Base-by-base conservation (phyloP, 2,888 invertebrate species). In the Corbicula japonica region DNA sequence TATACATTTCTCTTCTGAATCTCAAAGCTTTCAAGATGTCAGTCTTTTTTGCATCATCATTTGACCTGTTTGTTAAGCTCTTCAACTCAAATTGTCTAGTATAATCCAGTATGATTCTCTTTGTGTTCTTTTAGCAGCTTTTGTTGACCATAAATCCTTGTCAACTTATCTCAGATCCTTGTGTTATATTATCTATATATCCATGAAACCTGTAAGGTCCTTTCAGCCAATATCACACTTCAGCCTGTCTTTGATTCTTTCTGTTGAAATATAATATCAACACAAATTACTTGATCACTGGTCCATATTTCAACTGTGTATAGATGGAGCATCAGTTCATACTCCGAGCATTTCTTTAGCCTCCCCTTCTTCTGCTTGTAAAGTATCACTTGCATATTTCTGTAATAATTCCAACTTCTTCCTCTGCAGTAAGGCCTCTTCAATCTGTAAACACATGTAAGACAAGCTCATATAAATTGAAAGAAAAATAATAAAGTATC, bases 401-500 rank as follows among this genome's bases (percentile, higher is more conserved):
- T 97, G 96, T 76, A 99, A 93, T 50, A 99, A 94, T 93, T 99
- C 98, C 92, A 96, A 96, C 93, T 99, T 99, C 93, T 98, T 97
- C 90, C 97, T 96, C 84, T 96, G 95, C 0, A 99, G 94, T 71
- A 99, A 94, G 0, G 98, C 98, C 90, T 97, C 97, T 86, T 98
- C 98, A 81, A 99, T 96, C 93, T 94, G 82, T 12, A 87, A 85
- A 15, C n/a, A n/a, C n/a, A n/a, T n/a, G n/a, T n/a, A n/a, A n/a
- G n/a, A n/a, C n/a, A n/a, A n/a, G n/a, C n/a, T n/a, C n/a, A n/a
- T n/a, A n/a, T n/a, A n/a, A n/a, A n/a, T n/a, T n/a, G n/a, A n/a
- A n/a, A n/a, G n/a, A n/a, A n/a, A n/a, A n/a, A n/a, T n/a, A n/a
- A n/a, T n/a, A n/a, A n/a, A n/a, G n/a, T n/a, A n/a, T n/a, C n/a